Base-by-base conservation (phyloP, 2,888 invertebrate genomes). In the Sthenelais limicola region DNA sequence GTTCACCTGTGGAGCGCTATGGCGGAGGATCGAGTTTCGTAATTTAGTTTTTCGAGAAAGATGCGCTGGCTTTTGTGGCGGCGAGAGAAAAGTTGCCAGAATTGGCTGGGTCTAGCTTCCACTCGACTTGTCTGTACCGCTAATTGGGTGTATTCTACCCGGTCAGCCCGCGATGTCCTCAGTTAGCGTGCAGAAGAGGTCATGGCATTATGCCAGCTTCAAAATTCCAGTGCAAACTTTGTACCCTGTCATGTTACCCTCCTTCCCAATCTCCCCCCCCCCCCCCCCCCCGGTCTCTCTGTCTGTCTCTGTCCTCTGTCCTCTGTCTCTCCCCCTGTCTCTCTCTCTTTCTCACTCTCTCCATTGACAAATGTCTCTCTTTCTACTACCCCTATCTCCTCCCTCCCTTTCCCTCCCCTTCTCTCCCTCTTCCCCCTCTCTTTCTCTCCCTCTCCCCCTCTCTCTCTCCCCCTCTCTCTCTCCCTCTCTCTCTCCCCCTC, bases 91-190 rank as follows among this genome's bases (percentile, higher is more conserved):
- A 32, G 32, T 56, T 56, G 32, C 56, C 56, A 56, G 56, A 18
- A 21, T 52, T 24, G 18, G 52, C 26, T 28, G 52, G 15, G 3
- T 52, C 30, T 52, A 30, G 52, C 24, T 15, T n/a, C 52, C 18
- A 21, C 15, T 15, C 33, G 30, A 21, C 35, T 12, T 56, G 30
- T 56, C 15, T 21, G n/a, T 15, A 21, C n/a, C n/a, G 56, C 30
- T 56, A 56, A 56, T 56, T 56, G 56, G 56, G 56, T 56, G 56
- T 56, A 33, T 56, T 56, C 56, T 56, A 56, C 56, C 18, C 56
- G 56, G 56, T 56, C 56, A 56, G 33, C 56, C 33, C 56, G 33
- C 28, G n/a, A 32, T 56, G 56, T 56, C 56, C 56, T 24, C 30
- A 18, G 12, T 18, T 9, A 43, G 33, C 33, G 56, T 30, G 24